Evolutionary conservation across 1,140 invertebrate genomes (phyloP), one percentile per base, ranked within the genome.

Genomic region (Plodia interpunctella): DNA sequence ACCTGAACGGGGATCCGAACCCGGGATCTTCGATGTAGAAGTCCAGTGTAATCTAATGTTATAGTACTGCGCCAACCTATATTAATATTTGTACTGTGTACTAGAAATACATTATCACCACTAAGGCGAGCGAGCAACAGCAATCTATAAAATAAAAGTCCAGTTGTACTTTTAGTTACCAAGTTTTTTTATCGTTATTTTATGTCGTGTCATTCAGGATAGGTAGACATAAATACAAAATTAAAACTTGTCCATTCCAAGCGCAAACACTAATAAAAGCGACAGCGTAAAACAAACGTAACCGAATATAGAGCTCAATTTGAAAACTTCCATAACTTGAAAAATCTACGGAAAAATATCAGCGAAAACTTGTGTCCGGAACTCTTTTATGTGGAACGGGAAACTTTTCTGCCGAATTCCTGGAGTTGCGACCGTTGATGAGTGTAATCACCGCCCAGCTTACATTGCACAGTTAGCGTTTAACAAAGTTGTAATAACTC

Each of bases 341-440:
- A 35, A 35, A 44, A 15, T 44, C 38, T 1, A 44, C 38, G 38
- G 38, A 44, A 44, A 44, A 44, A 44, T 44, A 44, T 44, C 38
- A 15, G 38, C 8, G 38, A n/a, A 17, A 44, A 44, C 10, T 44
- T 44, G 1, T 2, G 51, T 25, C 51, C 51, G 51, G 21, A 53
- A 53, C 51, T 25, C 38, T 53, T 53, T 53, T 53, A 21, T 25
- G 25, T 53, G 51, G 19, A 20, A 53, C 17, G 51, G 11, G 21
- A n/a, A 53, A 53, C 51, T 53, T 53, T 44, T 53, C 51, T 21
- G 20, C 51, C 19, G n/a, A 53, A 53, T 53, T 53, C 51, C 51
- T 5, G 20, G 25, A 53, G 20, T 53, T 53, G 5, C 49, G 9
- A 10, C 20, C 21, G 51, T 53, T 21, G 19, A 53, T 53, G 51